These are phyloP conservation scores for Xyrauchen texanus DNA, from an alignment of 2,113 vertebrate genomes.

Conservation along the genomic window DNA sequence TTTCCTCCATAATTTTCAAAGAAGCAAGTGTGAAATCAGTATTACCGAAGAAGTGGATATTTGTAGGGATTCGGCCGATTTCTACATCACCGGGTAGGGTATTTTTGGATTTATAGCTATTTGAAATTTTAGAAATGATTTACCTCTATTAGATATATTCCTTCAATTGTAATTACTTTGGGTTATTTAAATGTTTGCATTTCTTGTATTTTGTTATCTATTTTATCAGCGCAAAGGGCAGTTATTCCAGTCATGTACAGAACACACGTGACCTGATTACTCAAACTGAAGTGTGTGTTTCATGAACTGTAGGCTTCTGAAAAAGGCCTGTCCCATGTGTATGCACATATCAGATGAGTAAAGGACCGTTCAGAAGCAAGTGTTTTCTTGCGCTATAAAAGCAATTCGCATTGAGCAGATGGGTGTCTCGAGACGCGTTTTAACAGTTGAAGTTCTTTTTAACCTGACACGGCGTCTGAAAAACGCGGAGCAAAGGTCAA, in stretches of 20 bases:
- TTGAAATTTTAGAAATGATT: not conserved
- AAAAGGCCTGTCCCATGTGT: not conserved
- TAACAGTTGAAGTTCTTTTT: too few relatives aligned
- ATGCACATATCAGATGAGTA: not conserved
- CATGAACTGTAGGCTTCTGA: not conserved
- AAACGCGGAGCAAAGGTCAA: too few relatives aligned
- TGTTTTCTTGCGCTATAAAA: too few relatives aligned
- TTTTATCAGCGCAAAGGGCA: not conserved
- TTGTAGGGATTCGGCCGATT: slow-evolving; percentile 54
- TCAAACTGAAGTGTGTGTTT: not conserved
- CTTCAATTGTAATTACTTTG: not conserved
- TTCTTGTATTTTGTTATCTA: not conserved
- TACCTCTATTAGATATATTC: too few relatives aligned
- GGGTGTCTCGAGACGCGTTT: too few relatives aligned
- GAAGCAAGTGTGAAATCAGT: slow-evolving; percentile 20
- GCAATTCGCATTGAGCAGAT: too few relatives aligned
- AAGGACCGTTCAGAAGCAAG: too few relatives aligned
- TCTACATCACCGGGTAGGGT: slow-evolving; percentile 64
- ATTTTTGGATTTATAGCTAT: not conserved
- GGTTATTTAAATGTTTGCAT: not conserved
- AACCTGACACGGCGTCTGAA: too few relatives aligned
- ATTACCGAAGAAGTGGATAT: slow-evolving; percentile 46
- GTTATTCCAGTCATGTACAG: slow-evolving; percentile 6
- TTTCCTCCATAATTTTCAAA: slow-evolving; percentile 53
- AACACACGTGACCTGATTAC: slow-evolving; percentile 13